Evolutionary conservation across 1,140 invertebrate species (phyloP), one percentile per base, ranked within the genome.

Genomic region (Rhyzopertha dominica): DNA sequence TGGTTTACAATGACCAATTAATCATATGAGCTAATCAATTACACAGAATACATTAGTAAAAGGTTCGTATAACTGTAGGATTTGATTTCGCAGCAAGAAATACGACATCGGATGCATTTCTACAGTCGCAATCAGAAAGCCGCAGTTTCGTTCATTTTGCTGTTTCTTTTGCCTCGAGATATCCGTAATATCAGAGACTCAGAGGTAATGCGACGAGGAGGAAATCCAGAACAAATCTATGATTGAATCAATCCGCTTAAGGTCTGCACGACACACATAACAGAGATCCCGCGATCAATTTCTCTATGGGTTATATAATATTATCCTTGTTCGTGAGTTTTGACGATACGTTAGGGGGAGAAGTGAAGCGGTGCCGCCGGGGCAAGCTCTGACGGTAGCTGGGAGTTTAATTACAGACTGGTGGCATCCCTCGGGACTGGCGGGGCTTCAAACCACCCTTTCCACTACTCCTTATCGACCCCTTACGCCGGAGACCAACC

Each of bases 331-430:
- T 56, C 51, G 45, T 39, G 35, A 41, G 36, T 43, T 16, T 23
- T 22, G 14, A n/a, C 40, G 40, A 26, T 30, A 41, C 48, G 28
- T 32, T 38, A 46, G 44, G 48, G 52, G 55, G 52, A 47, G 46
- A 45, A 41, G 14, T 24, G 43, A 54, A 46, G 48, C 30, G 47
- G 47, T 23, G 37, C 30, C 44, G 38, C 42, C 44, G 36, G 35
- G 24, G 44, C 26, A 25, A 51, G 44, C 44, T 44, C 43, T 47
- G 42, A 30, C 49, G 49, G 46, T 52, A 49, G 53, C 45, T 49
- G 49, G 53, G 56, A 53, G 56, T 58, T 58, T 58, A 58, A 58
- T 58, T 58, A 58, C 56, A 58, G 56, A 55, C 56, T 58, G 40
- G 56, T 58, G 35, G 56, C 56, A 51, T 58, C 53, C 56, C 56